These are phyloP conservation scores for Glossosoma conforme DNA, from an alignment of 1,140 invertebrate genomes.

Conservation along the genomic window DNA sequence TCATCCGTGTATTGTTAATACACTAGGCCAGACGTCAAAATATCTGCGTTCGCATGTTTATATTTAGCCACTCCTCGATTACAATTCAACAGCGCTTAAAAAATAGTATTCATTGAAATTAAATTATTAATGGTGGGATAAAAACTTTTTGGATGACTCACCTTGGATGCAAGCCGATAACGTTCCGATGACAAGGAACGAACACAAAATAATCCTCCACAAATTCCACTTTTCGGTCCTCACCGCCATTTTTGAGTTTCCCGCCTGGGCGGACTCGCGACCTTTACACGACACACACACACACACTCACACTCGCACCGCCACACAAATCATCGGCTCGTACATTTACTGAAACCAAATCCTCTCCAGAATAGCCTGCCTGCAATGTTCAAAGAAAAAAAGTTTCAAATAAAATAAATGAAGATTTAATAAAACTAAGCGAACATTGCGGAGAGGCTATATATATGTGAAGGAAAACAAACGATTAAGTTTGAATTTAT, in stretches of 20 bases:
- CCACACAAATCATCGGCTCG: constrained; percentile 22
- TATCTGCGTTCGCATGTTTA: too few species aligned
- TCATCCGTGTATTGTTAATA: too few species aligned
- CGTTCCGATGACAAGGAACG: constrained; percentile 42
- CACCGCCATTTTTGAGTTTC: constrained; percentile 33
- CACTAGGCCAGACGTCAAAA: too few species aligned
- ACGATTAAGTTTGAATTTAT: neutral
- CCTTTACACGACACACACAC: constrained; percentile 37
- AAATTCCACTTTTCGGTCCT: constrained; percentile 47
- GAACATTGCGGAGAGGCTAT: constrained; percentile 9
- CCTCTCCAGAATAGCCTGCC: constrained; percentile 14
- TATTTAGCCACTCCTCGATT: too few species aligned
- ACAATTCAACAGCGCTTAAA: too few species aligned
- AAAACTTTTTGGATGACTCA: too few species aligned
- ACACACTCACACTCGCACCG: constrained; percentile 38
- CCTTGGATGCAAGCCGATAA: constrained; percentile 42
- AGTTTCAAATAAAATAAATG: neutral
- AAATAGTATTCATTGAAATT: too few species aligned
- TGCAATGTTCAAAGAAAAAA: constrained; percentile 5
- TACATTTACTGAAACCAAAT: constrained; percentile 29
- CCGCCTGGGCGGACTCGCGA: constrained; percentile 37
- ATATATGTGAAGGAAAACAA: neutral
- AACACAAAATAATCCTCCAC: constrained; percentile 50
- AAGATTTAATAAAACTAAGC: constrained; percentile 4
- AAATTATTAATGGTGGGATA: too few species aligned